A percentile compares a stretch with the other conserved stretches of the same genome.
These are phyloP conservation scores for Epirrhoe tristata DNA, from an alignment of 2,888 invertebrate genomes.

Conservation along the genomic window DNA sequence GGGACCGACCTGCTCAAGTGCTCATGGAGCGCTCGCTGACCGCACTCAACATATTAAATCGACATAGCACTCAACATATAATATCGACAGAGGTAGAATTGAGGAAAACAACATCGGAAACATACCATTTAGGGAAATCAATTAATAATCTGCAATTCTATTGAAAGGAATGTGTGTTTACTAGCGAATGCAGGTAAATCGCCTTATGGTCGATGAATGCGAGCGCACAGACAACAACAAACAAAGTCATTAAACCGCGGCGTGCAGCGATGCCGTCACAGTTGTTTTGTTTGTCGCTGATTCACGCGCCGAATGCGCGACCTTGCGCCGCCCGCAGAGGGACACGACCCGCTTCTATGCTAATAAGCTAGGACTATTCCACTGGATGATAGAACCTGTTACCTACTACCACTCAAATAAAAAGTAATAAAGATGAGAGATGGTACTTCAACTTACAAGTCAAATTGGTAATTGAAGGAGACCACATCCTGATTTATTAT, in stretches of 20 bases:
- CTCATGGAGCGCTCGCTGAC: neutral
- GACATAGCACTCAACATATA: neutral
- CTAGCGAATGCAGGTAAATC: constrained; percentile 7
- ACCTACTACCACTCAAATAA: neutral
- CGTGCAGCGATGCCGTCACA: constrained; percentile 20
- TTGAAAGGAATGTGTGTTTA: neutral
- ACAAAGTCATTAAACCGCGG: constrained; percentile 21
- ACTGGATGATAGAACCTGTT: neutral
- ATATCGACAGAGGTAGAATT: neutral
- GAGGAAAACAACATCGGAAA: constrained; percentile 6
- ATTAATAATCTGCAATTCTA: neutral
- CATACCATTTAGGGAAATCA: neutral
- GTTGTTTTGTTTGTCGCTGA: constrained; percentile 38
- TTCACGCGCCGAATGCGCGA: constrained; percentile 21
- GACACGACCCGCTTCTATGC: neutral
- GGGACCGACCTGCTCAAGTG: neutral
- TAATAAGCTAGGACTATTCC: neutral
- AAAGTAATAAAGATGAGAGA: too few species aligned
- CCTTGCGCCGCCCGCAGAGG: neutral
- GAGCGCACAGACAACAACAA: constrained; percentile 15
- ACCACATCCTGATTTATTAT: too few species aligned
- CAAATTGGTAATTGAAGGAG: too few species aligned
- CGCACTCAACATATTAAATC: neutral
- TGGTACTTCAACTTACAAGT: too few species aligned
- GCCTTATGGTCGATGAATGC: constrained; percentile 9